These are phyloP conservation scores for Rhadinocentrus ornatus DNA, from an alignment of 2,797 vertebrate genomes.

Conservation along the genomic window DNA sequence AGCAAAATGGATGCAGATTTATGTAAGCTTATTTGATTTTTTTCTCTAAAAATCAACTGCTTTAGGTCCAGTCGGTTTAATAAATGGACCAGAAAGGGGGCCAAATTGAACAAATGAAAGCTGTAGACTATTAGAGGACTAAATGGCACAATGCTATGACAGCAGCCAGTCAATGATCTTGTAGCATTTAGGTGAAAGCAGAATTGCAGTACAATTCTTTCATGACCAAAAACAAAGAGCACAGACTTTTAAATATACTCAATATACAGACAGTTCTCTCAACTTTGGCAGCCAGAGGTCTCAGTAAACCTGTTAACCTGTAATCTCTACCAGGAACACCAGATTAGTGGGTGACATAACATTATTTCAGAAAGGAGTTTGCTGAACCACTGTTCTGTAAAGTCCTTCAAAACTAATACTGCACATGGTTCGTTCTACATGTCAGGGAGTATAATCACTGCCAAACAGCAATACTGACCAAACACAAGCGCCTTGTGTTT, in stretches of 20 bases:
- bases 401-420: slow-evolving; percentile 35
- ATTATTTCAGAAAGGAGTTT: slow-evolving; percentile 45
- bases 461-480: slow-evolving; percentile 1
- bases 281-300: slow-evolving; percentile 34
- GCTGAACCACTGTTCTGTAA: slow-evolving; percentile 6
- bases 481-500: neutral
- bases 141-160: neutral
- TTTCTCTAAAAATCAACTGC: neutral
- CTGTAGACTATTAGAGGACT: neutral
- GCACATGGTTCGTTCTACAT: neutral
- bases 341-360: slow-evolving; percentile 73
- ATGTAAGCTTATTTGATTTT: neutral
- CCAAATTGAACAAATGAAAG: neutral
- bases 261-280: slow-evolving; percentile 18
- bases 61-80: neutral
- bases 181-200: neutral
- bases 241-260: slow-evolving; percentile 17
- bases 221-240: neutral
- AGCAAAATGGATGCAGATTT: neutral
- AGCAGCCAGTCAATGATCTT: neutral
- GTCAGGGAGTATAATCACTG: neutral
- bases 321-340: slow-evolving; percentile 57
- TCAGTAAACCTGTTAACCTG: slow-evolving; percentile 62
- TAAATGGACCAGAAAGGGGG: neutral
- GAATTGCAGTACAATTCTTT: neutral